These are phyloP conservation scores for Teleogryllus occipitalis DNA, from an alignment of 1,140 invertebrate genomes.

Conservation along the genomic window DNA sequence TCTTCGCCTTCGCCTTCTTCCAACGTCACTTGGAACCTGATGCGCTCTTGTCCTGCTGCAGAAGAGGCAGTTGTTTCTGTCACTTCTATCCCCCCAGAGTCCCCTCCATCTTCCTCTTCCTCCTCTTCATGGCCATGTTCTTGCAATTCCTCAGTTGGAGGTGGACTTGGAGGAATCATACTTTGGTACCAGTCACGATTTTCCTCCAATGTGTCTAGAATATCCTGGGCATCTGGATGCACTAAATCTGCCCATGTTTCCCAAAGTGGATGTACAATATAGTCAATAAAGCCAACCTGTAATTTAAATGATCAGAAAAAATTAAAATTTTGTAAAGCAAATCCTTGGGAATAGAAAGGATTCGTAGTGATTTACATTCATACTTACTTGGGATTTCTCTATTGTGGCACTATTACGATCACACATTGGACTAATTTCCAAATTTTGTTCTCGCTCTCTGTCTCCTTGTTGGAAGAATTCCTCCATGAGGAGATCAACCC, in stretches of 20 bases:
- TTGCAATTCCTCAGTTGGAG: conserved; percentile 21
- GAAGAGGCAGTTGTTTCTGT: conserved; percentile 42
- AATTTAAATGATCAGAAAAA: too few species aligned
- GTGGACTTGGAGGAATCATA: conserved; percentile 50
- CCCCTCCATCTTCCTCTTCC: conserved; percentile 23
- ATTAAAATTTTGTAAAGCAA: background rate
- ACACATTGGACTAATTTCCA: conserved; percentile 97
- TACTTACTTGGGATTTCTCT: conserved; percentile 84
- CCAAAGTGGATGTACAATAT: conserved; percentile 98
- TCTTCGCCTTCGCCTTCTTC: conserved; percentile 69
- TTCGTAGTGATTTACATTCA: background rate
- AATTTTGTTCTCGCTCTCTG: conserved; percentile 79
- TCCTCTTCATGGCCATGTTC: conserved; percentile 21
- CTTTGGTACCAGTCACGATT: conserved; percentile 97
- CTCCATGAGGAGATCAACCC: conserved; percentile 91
- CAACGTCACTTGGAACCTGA: conserved; percentile 62
- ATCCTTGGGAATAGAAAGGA: background rate
- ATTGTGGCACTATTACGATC: conserved; percentile 91
- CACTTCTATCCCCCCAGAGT: conserved; percentile 13
- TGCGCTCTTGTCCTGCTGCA: conserved; percentile 26
- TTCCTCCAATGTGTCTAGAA: conserved; percentile 94
- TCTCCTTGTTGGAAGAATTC: conserved; percentile 97
- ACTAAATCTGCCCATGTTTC: conserved; percentile 99
- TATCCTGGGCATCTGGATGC: conserved; percentile 95
- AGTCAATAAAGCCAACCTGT: conserved; percentile 97